phyloP scores from a whole-genome alignment of 2,888 invertebrate species.

The Cataglyphis altisquamis region DNA sequence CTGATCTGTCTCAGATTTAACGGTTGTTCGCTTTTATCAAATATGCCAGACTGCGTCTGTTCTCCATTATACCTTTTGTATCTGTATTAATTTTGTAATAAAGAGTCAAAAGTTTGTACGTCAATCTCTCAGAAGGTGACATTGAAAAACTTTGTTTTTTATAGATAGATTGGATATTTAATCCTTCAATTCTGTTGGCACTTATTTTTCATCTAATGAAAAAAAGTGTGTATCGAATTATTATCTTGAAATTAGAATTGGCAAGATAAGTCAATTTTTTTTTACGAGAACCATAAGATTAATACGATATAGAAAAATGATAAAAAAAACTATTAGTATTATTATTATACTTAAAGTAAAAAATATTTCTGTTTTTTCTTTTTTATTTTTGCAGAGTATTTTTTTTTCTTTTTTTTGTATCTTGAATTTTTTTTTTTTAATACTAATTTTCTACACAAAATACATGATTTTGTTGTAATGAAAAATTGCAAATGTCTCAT shows the following conservation, averaged over 20 bases:
- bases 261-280: neutral
- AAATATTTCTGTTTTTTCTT: neutral
- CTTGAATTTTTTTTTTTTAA: neutral
- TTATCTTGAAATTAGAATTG: conserved; percentile 8
- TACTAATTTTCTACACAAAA: neutral
- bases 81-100: conserved; percentile 8
- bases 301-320: neutral
- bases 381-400: neutral
- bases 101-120: neutral
- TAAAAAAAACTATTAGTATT: neutral
- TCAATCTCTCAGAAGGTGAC: neutral
- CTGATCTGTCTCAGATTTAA: conserved; percentile 76
- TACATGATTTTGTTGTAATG: neutral
- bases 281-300: neutral
- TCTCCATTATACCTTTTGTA: conserved; percentile 32
- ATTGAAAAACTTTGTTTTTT: neutral
- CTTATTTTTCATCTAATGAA: neutral
- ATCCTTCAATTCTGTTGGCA: conserved; percentile 4
- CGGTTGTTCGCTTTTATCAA: conserved; percentile 66
- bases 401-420: neutral
- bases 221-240: neutral
- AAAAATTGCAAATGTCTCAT: neutral
- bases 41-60: conserved; percentile 56
- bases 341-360: neutral
- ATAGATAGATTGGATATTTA: neutral